Percentiles rank a stretch among this genome's conserved stretches.
These are phyloP conservation scores for Ploceus nigricollis DNA, from an alignment of 2,113 vertebrate genomes.

Conservation along the genomic window DNA sequence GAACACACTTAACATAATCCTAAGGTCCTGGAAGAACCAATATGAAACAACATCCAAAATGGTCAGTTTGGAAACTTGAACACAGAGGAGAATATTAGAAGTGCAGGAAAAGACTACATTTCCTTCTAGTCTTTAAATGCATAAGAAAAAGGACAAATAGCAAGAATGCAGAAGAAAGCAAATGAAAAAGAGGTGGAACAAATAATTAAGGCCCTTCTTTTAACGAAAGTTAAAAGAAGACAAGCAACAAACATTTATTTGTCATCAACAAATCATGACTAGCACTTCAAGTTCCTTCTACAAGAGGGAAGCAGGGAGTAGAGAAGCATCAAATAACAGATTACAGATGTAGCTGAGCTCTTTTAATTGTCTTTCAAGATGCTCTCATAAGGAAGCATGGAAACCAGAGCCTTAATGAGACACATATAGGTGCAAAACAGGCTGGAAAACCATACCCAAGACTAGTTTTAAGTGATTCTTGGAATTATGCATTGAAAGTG, in stretches of 20 bases:
- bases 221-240: neutral
- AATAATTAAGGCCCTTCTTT: neutral
- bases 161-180: neutral
- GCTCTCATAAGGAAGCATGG: neutral
- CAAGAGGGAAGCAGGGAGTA: neutral
- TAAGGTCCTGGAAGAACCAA: neutral
- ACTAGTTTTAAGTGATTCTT: neutral
- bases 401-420: neutral
- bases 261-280: neutral
- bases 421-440: neutral
- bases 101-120: neutral
- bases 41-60: neutral
- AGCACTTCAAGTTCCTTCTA: neutral
- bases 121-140: neutral
- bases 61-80: neutral
- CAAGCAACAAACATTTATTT: neutral
- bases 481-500: neutral
- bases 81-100: neutral
- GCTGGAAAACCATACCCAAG: neutral
- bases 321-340: neutral
- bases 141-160: neutral
- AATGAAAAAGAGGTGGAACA: neutral
- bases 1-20: neutral
- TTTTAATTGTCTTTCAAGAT: neutral
- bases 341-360: neutral